These are phyloP conservation scores for Myotis vivesi DNA, from an alignment of 2,797 vertebrate species.

Conservation along the genomic window DNA sequence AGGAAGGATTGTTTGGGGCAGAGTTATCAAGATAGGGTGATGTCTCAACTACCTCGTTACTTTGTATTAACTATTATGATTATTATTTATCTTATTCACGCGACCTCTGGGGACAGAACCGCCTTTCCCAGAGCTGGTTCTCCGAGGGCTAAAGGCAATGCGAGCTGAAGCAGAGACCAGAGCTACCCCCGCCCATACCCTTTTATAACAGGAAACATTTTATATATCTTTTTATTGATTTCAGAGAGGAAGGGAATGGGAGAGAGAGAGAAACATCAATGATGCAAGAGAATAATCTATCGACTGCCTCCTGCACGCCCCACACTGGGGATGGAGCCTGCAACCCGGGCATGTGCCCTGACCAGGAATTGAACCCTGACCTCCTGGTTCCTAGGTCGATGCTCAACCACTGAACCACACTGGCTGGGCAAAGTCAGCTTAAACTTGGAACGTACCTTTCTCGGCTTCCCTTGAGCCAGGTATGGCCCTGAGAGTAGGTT, in stretches of 20 bases:
- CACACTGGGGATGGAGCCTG: too few relatives aligned
- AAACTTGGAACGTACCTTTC: not conserved
- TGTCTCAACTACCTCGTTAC: not conserved
- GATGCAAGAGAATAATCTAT: too few relatives aligned
- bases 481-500: not conserved
- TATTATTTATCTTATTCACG: not conserved
- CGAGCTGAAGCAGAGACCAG: not conserved
- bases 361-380: too few relatives aligned
- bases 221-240: too few relatives aligned
- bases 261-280: too few relatives aligned
- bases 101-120: not conserved
- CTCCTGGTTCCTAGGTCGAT: too few relatives aligned
- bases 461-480: not conserved
- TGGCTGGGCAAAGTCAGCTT: not conserved
- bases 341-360: too few relatives aligned
- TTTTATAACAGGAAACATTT: not conserved
- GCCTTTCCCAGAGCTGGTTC: not conserved
- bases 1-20: not conserved
- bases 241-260: too few relatives aligned
- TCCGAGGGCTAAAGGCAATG: not conserved
- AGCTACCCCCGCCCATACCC: not conserved
- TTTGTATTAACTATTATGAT: conserved; percentile 1
- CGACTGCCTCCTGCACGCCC: too few relatives aligned
- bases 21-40: not conserved
- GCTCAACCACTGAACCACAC: too few relatives aligned